Base-by-base conservation (phyloP, 2,888 invertebrate species). In the Bugula neritina region DNA sequence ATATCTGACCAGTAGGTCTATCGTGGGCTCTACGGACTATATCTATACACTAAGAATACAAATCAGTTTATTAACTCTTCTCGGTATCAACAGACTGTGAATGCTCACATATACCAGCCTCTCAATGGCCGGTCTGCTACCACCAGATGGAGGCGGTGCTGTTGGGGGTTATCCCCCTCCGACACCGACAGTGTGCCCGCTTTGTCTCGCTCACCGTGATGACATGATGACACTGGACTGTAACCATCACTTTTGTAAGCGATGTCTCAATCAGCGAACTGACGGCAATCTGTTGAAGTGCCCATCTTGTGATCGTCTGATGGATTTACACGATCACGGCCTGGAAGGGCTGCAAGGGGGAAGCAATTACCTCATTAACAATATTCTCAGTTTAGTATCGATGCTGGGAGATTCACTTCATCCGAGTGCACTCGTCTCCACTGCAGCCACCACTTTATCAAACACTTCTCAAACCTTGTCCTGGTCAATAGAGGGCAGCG, bases 161-260 rank as follows among this genome's bases (percentile, higher is more conserved):
- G 27, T 10, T 10, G 27, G 31, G 5, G 31, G 63, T 31, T 21
- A 2, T n/a, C 13, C 13, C 5, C 23, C 23, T 1, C 27, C 27
- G 10, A 17, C 31, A 13, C 3, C 63, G 5, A 5, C 34, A 1
- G 31, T 63, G 5, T 84, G 84, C 75, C 79, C 80, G 35, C 75
- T 83, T 63, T 84, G 84, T 76, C 77, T 77, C 71, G 78, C 79
- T 69, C 76, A 78, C 71, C 79, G 78, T 72, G 80, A 79, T 72
- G 83, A 83, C 72, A 81, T 83, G 34, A 78, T 80, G 71, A 80
- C 84, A 52, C 75, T 84, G 74, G 83, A 84, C 35, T 84, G 84
- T 74, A 78, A 82, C 72, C 84, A 84, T 74, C 78, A 82, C 23
- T 81, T 83, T 73, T 84, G 84, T 74, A 79, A 79, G 70, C 76